Percentiles rank a stretch among this genome's conserved stretches.
phyloP scores from a whole-genome alignment of 2,888 invertebrate species.

The Crematogaster levior region DNA sequence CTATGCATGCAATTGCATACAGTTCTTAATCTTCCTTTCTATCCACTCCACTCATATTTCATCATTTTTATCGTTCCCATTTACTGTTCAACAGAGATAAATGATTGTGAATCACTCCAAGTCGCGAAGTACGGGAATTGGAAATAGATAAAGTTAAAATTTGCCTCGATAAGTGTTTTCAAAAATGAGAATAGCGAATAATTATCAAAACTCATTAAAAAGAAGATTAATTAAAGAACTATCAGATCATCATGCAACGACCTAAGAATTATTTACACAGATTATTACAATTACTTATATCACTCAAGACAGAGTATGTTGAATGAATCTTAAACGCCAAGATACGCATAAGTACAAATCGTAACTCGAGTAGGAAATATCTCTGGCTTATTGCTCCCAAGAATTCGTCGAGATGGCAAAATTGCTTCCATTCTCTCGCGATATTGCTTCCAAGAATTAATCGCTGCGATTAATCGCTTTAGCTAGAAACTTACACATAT shows the following conservation, averaged over 20 bases:
- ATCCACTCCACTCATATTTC: not conserved
- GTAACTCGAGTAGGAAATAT: not conserved
- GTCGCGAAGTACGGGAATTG: not conserved
- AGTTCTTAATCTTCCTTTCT: not conserved
- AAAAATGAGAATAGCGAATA: too few species aligned
- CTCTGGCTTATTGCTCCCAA: not conserved
- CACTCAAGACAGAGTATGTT: not conserved
- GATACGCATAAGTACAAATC: not conserved
- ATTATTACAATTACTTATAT: not conserved
- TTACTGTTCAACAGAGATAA: constrained; percentile 20
- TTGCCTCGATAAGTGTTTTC: not conserved
- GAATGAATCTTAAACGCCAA: not conserved
- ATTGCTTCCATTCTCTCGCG: constrained; percentile 12
- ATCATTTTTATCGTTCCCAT: constrained; percentile 39
- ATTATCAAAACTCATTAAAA: not conserved
- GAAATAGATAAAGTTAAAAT: not conserved
- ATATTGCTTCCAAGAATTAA: constrained; percentile 29
- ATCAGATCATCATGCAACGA: not conserved
- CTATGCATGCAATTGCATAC: not conserved
- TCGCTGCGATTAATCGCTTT: constrained; percentile 16
- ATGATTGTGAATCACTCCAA: constrained; percentile 15
- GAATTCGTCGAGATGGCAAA: constrained; percentile 19
- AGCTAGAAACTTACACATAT: constrained; percentile 5
- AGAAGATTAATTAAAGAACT: not conserved
- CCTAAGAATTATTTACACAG: not conserved